Conservation (phyloP, 2,797 vertebrate species). For the Chiropotes sagulatus region DNA sequence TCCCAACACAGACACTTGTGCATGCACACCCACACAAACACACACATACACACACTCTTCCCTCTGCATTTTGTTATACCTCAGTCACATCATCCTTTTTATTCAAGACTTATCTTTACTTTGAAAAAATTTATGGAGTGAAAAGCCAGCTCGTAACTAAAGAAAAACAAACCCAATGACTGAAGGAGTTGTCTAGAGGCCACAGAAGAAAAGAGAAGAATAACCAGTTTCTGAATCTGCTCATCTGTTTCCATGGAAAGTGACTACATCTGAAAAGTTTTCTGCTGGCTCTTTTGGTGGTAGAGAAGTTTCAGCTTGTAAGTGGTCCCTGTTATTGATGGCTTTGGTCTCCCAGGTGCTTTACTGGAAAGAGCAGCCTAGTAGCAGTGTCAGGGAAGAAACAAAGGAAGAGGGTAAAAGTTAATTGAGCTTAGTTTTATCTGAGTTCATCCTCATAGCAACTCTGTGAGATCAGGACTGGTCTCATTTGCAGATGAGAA, state of each 20-base stretch:
- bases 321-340: background rate
- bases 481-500: background rate
- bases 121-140: background rate
- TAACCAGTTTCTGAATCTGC: background rate
- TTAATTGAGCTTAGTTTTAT: background rate
- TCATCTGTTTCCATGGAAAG: conserved; percentile 52
- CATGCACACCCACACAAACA: rapidly evolving
- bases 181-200: background rate
- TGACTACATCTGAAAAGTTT: background rate
- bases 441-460: background rate
- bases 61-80: background rate
- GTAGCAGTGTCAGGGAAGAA: background rate
- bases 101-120: background rate
- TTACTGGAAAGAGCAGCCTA: conserved; percentile 15
- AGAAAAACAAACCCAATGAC: background rate
- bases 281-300: background rate
- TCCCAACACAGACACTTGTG: background rate
- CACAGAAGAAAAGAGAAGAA: background rate
- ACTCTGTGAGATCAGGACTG: background rate
- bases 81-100: background rate
- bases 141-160: background rate
- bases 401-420: background rate
- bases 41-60: background rate
- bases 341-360: conserved; percentile 26
- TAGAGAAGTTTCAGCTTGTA: background rate